Percentiles rank a stretch among this genome's conserved stretches.
phyloP scores from a whole-genome alignment of 2,888 invertebrate species.

The Hyposoter dolosus region DNA sequence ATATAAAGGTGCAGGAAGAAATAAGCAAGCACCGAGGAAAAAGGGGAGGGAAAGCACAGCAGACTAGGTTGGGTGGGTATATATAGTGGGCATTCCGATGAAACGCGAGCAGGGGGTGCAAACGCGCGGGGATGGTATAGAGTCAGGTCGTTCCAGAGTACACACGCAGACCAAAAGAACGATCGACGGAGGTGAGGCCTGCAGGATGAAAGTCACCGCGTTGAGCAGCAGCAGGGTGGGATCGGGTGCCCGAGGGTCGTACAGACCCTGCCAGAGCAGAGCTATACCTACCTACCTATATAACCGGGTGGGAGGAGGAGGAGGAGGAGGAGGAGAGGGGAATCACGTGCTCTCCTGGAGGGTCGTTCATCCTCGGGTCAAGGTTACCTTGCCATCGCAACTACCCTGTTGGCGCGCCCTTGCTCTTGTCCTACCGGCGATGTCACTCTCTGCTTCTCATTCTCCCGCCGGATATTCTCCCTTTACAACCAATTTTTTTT shows the following conservation, averaged over 20 bases:
- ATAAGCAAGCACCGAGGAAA: slow-evolving; percentile 20
- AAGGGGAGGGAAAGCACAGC: slow-evolving; percentile 15
- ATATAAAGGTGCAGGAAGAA: too few relatives aligned
- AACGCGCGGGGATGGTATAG: slow-evolving; percentile 53
- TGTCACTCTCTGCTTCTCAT: slow-evolving; percentile 44
- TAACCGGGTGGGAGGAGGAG: slow-evolving; percentile 7
- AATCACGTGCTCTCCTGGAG: slow-evolving; percentile 78
- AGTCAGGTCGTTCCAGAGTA: slow-evolving; percentile 27
- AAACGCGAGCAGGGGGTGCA: too few relatives aligned
- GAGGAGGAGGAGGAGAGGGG: slow-evolving; percentile 60
- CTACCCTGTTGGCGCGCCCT: slow-evolving; percentile 68
- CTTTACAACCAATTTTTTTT: slow-evolving; percentile 50
- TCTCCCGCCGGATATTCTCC: slow-evolving; percentile 8
- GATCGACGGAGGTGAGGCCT: slow-evolving; percentile 39
- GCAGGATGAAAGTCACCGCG: slow-evolving; percentile 61
- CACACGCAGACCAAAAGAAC: slow-evolving; percentile 50
- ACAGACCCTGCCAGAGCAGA: slow-evolving; percentile 55
- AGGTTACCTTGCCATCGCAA: slow-evolving; percentile 80
- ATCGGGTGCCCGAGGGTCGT: slow-evolving; percentile 43
- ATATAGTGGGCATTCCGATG: slow-evolving; percentile 51
- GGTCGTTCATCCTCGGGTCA: slow-evolving; percentile 84
- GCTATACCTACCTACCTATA: slow-evolving; percentile 56
- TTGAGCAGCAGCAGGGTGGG: slow-evolving; percentile 22
- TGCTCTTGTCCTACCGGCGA: slow-evolving; percentile 56
- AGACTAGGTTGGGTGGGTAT: slow-evolving; percentile 31